phyloP scores from a whole-genome alignment of 2,113 vertebrate genomes.

The Varanus komodoensis region DNA sequence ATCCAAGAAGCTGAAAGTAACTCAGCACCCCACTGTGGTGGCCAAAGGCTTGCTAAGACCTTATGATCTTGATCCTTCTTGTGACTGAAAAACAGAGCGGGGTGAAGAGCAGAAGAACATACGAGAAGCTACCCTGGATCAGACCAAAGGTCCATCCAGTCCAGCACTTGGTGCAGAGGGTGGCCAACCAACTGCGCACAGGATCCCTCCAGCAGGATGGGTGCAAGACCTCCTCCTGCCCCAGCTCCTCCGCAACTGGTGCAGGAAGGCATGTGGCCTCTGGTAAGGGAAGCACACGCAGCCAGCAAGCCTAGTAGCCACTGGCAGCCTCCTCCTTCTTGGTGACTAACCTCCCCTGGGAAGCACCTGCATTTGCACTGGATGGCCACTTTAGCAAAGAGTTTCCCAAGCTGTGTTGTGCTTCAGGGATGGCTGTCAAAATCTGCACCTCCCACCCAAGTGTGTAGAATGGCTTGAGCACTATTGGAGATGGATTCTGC shows the following conservation, averaged over 20 bases:
- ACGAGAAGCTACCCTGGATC: too few relatives aligned
- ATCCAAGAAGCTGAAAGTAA: neutral
- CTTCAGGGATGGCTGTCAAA: rapidly evolving
- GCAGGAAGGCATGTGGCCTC: too few relatives aligned
- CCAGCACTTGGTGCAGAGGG: neutral
- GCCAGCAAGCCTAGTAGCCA: too few relatives aligned
- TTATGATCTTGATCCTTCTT: neutral
- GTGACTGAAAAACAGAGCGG: neutral
- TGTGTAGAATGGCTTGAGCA: rapidly evolving
- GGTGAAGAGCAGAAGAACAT: too few relatives aligned
- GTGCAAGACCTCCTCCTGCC: too few relatives aligned
- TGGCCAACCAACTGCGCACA: too few relatives aligned
- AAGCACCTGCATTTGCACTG: neutral
- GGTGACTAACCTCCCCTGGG: too few relatives aligned
- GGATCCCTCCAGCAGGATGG: too few relatives aligned
- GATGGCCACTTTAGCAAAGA: neutral
- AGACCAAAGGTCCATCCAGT: too few relatives aligned
- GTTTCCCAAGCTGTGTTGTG: neutral
- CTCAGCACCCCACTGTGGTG: neutral
- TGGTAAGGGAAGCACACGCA: too few relatives aligned
- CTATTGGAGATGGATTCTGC: rapidly evolving
- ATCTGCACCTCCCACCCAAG: neutral
- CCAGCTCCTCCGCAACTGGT: too few relatives aligned
- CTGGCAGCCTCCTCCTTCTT: too few relatives aligned
- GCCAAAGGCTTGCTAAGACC: neutral